phyloP scores from a whole-genome alignment of 2,888 invertebrate genomes.

The Yponomeuta sedellus region DNA sequence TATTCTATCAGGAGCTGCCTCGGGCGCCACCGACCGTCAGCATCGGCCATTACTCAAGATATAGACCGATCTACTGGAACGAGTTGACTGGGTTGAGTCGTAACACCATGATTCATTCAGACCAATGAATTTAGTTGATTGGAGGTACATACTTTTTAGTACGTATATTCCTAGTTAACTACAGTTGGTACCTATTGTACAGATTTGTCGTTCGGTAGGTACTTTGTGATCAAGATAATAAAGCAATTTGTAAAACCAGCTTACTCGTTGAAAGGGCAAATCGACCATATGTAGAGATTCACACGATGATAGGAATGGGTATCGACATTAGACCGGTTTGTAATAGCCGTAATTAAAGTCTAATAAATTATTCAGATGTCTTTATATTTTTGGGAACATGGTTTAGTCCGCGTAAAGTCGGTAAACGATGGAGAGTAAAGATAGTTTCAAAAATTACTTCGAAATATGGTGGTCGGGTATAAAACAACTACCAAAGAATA shows the following conservation, averaged over 20 bases:
- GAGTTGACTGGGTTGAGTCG: conserved; percentile 40
- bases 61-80: conserved; percentile 60
- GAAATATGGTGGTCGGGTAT: conserved; percentile 69
- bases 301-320: not conserved
- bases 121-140: too few relatives aligned
- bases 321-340: not conserved
- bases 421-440: conserved; percentile 17
- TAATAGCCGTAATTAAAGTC: conserved; percentile 9
- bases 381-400: conserved; percentile 5
- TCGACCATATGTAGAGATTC: not conserved
- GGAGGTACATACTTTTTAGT: too few relatives aligned
- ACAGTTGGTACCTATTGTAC: too few relatives aligned
- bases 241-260: not conserved
- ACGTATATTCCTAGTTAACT: too few relatives aligned
- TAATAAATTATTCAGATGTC: conserved; percentile 6
- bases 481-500: conserved; percentile 62
- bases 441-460: conserved; percentile 43
- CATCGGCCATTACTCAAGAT: conserved; percentile 35
- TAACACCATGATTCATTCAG: not conserved
- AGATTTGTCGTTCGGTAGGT: too few relatives aligned
- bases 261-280: not conserved
- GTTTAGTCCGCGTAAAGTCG: not conserved
- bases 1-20: conserved; percentile 15
- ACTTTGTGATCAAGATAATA: not conserved
- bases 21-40: conserved; percentile 25